A percentile compares a stretch with the other conserved stretches of the same genome.
phyloP scores from a whole-genome alignment of 2,113 vertebrate species.

The Helogale parvula region DNA sequence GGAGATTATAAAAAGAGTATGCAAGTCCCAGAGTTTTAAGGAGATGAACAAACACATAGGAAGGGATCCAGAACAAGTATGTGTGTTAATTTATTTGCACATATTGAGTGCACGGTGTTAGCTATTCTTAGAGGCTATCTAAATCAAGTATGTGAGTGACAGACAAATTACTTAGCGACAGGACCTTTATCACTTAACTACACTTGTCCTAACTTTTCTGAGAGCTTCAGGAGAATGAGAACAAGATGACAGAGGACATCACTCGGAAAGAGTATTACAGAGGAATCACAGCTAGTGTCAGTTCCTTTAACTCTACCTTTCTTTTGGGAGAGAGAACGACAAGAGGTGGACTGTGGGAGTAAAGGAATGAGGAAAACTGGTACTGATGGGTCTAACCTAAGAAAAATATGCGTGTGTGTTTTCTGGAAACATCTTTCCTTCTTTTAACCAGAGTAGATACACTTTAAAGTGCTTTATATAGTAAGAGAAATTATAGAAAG shows the following conservation, averaged over 20 bases:
- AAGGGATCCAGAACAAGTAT: neutral
- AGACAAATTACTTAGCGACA: neutral
- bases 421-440: neutral
- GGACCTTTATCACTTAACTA: neutral
- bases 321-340: neutral
- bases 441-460: neutral
- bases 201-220: neutral
- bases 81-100: neutral
- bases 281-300: neutral
- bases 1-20: neutral
- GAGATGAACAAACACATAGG: neutral
- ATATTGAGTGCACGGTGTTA: neutral
- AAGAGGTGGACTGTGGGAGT: neutral
- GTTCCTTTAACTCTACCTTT: slow-evolving; percentile 1
- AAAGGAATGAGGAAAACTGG: neutral
- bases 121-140: neutral
- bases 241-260: neutral
- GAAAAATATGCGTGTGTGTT: neutral
- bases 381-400: neutral
- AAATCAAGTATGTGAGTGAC: neutral
- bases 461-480: neutral
- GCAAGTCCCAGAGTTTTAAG: neutral
- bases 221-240: neutral
- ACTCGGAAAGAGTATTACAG: neutral
- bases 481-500: neutral